Base-by-base conservation (phyloP, 1,140 invertebrate genomes). In the Ruditapes philippinarum region DNA sequence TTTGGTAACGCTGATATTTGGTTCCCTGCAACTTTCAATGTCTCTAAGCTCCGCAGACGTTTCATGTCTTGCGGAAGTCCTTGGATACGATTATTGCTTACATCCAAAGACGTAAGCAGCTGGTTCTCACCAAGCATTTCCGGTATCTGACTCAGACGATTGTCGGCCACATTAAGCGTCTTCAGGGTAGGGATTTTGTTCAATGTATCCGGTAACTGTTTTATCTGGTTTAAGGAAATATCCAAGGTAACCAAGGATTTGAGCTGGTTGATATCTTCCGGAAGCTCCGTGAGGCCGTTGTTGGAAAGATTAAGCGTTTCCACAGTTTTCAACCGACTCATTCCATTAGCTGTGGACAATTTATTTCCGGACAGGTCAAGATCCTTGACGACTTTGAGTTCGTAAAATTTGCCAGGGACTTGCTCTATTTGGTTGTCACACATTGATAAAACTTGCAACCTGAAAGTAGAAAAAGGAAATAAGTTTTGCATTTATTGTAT, bases 351-450 rank as follows among this genome's bases (percentile, higher is more conserved):
- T 0, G 79, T 92, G 11, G 65, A 28, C 2, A 95, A 51, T 73
- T 93, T 93, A 83, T 95, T 95, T 31, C 91, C 92, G 33, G 92
- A 92, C 5, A 95, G 88, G 79, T 94, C 89, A 9, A 95, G 89
- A 5, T 84, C 91, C 60, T 90, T 91, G 2, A 92, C 68, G 4
- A 90, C 79, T 49, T 92, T 92, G 9, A 95, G 87, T n/a, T 93
- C 92, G n/a, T 92, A 91, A 68, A 95, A 93, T 12, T 93, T 89
- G 19, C 89, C 62, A 9, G 94, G 94, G 0, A 94, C 85, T 5
- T 84, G 91, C 36, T 92, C 90, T 19, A 95, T 90, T 54, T 93
- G 54, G 89, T 96, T 95, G 74, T 93, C 88, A 14, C 92, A 91
- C 14, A 94, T 70, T 36, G 94, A 91, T 38, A 95, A 73, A 45